A percentile compares a stretch with the other conserved stretches of the same genome.
These are phyloP conservation scores for Dreissena rostriformis DNA, from an alignment of 1,140 invertebrate genomes.

Conservation along the genomic window DNA sequence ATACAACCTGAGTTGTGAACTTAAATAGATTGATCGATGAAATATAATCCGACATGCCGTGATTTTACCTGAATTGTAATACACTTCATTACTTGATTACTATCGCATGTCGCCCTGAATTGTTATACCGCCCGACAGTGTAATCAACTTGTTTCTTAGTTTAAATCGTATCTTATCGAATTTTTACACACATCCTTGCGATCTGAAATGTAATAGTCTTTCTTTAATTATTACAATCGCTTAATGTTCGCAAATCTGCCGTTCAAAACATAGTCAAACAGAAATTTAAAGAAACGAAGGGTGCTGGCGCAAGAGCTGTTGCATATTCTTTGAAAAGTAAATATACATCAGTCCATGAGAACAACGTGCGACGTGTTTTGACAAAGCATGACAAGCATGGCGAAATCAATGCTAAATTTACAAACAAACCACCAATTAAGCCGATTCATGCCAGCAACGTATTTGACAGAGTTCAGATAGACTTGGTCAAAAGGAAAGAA, in stretches of 20 bases:
- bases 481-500: not conserved
- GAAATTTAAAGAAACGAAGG: conserved; percentile 1
- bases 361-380: not conserved
- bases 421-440: conserved; percentile 7
- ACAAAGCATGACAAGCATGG: not conserved
- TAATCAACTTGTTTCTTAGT: no score
- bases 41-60: no score
- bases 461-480: not conserved
- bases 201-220: no score
- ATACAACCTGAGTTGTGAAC: no score
- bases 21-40: no score
- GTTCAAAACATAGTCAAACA: not conserved
- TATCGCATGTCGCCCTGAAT: no score
- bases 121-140: no score
- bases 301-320: conserved; percentile 9
- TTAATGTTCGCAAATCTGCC: not conserved
- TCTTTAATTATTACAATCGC: not conserved
- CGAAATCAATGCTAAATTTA: conserved; percentile 5
- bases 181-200: no score
- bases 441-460: not conserved
- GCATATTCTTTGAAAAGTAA: conserved; percentile 2
- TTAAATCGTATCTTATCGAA: no score
- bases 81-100: no score
- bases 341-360: not conserved
- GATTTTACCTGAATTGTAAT: no score